Evolutionary conservation across 2,797 vertebrate genomes (phyloP), one percentile per base, ranked within the genome.

Genomic region (Lemur catta): DNA sequence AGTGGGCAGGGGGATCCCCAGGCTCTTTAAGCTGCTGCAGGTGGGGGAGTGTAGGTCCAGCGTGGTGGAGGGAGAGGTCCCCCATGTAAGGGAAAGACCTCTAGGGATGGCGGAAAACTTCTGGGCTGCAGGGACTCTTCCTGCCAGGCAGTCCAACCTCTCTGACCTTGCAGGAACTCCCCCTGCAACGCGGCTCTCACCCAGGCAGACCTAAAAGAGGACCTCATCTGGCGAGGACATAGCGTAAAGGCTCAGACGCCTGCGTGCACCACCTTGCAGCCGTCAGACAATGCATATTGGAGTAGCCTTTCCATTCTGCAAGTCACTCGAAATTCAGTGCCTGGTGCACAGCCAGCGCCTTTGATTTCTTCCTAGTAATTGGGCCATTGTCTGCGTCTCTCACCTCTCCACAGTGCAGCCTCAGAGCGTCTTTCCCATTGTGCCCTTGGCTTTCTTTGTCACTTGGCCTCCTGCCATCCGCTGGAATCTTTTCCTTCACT

Each of bases 401-500:
- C 33, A 81, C 71, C 79, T 63, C 65, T 81, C 69, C 22, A 38
- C 14, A 2, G 14, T n/a, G 50, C 0, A 10, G 63, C 78, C 50
- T 93, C 76, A 48, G 20, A 79, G 46, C 12, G 13, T 79, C 79
- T 46, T 84, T 84, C 46, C 79, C 63, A 43, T 35, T 18, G 41
- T 86, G 78, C 48, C 75, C 35, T 74, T 46, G 52, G 48, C 72
- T 94, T 76, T 93, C 86, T 82, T 85, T 91, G 82, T 84, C 79
- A 46, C 48, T 71, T 92, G 95, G 89, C 71, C 50, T 87, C 75
- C 79, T 63, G 52, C 84, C 84, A 94, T 65, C 80, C 2, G 20
- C 89, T 89, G n/a, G 67, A 89, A 95, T 92, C 91, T 85, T 92
- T 88, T 61, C 74, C 82, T 93, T 38, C n/a, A 67, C 17, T 18